Percentiles rank a stretch among this genome's conserved stretches.
Conservation (phyloP, 2,888 invertebrate species). For the Orchesella flavescens region DNA sequence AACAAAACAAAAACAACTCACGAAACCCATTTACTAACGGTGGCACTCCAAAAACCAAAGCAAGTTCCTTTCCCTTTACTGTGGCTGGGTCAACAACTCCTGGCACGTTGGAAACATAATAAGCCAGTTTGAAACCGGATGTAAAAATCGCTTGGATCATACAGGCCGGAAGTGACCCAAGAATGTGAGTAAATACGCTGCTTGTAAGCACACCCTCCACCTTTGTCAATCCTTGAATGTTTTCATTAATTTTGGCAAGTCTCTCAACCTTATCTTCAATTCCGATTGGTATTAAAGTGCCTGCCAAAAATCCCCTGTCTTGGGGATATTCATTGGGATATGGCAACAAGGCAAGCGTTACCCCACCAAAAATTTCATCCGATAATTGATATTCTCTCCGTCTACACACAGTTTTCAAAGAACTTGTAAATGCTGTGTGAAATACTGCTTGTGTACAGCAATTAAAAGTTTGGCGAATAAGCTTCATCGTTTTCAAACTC, state of each 20-base stretch:
- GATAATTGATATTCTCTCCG: background rate
- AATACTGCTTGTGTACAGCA: constrained; percentile 1
- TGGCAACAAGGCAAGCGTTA: background rate
- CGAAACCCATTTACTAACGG: background rate
- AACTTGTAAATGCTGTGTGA: background rate
- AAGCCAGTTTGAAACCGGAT: background rate
- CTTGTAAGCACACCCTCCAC: background rate
- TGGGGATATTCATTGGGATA: background rate
- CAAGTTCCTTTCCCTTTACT: background rate
- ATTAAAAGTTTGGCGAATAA: constrained; percentile 3
- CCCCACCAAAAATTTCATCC: background rate
- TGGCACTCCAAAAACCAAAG: background rate
- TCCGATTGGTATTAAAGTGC: background rate
- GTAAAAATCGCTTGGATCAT: background rate
- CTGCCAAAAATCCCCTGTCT: background rate
- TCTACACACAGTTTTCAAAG: background rate
- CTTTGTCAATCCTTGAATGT: background rate
- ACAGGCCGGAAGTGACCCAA: background rate
- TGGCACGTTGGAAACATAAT: background rate
- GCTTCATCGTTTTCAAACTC: background rate
- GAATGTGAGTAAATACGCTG: background rate
- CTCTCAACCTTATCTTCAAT: background rate
- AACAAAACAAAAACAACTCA: background rate
- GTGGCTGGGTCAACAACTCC: background rate
- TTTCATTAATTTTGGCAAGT: background rate